Base-by-base conservation (phyloP, 2,113 vertebrate genomes). In the Urocynchramus pylzowi region DNA sequence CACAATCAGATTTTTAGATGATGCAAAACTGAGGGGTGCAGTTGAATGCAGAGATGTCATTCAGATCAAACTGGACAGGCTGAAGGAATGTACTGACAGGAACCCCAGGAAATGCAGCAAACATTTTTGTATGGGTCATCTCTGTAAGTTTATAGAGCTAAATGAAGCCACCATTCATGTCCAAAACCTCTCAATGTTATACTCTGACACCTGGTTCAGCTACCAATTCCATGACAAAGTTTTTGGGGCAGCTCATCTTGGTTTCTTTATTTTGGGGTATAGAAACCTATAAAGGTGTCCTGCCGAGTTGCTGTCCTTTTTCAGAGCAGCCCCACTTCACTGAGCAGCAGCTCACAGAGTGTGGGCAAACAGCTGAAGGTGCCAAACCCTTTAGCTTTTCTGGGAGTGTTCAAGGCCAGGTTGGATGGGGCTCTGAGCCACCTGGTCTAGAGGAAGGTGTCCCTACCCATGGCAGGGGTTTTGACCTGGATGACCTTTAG, bases 401-500 rank as follows among this genome's bases (percentile, higher is more conserved):
- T 52, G 42, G 21, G 22, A 50, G 6, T 42, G 35, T 50, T 50
- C 6, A 57, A 27, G 27, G 67, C 59, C 22, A 16, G 39, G 8
- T 2, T 61, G 61, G 78, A 75, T 17, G 7, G 30, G 14, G 23
- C n/a, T 54, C 20, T 47, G 69, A 54, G 54, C 45, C 18, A 4
- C 30, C n/a, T 61, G 30, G 6, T 26, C 6, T 41, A 31, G 39
- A 22, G n/a, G 21, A 12, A 18, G 2, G 13, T 54, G 47, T 35
- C 30, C 6, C 28, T 89, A 7, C 23, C 52, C 28, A 9, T 15
- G 12, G 41, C n/a, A 31, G 54, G 21, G 21, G 1, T 30, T 41
- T 76, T 0, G 0, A 26, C 16, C 30, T 27, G 27, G 24, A 8
- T 53, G 11, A 22, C 31, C 20, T 47, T 49, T 20, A 63, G 16